Percentiles rank a stretch among this genome's conserved stretches.
Evolutionary conservation across 2,888 invertebrate species (phyloP).

Genomic region (Leptinotarsa tumamoca): DNA sequence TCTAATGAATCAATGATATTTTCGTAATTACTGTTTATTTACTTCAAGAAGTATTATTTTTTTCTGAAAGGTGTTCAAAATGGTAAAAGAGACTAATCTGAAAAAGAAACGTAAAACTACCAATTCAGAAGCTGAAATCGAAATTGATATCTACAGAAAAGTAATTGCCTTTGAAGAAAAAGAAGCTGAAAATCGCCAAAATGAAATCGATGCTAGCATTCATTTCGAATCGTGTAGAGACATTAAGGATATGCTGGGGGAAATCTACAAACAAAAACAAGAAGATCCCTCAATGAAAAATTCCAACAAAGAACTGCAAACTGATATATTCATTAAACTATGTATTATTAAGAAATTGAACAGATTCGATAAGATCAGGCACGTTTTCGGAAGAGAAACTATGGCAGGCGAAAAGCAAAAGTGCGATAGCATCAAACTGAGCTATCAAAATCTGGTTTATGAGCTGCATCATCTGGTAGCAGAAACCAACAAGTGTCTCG

Average conservation of each 20-base stretch:
- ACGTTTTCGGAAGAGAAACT: conserved; percentile 84
- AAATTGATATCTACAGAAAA: conserved; percentile 74
- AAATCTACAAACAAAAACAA: conserved; percentile 70
- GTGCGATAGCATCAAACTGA: conserved; percentile 90
- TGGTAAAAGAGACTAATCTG: conserved; percentile 67
- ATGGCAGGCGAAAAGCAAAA: conserved; percentile 86
- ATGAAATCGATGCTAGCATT: conserved; percentile 75
- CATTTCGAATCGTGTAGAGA: conserved; percentile 79
- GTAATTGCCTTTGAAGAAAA: conserved; percentile 80
- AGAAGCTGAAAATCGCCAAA: conserved; percentile 76
- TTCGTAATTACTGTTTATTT: not conserved
- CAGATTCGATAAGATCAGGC: conserved; percentile 88
- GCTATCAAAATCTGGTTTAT: conserved; percentile 92
- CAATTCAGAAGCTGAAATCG: conserved; percentile 66
- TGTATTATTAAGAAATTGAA: conserved; percentile 91
- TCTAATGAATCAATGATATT: no score
- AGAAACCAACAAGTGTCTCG: conserved; percentile 94
- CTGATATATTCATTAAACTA: conserved; percentile 81
- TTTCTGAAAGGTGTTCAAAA: conserved; percentile 45
- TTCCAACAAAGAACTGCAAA: conserved; percentile 35
- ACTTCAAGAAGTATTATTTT: not conserved
- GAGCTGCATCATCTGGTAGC: conserved; percentile 94
- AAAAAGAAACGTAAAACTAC: conserved; percentile 72
- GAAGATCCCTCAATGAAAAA: conserved; percentile 23
- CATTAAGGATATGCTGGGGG: conserved; percentile 76